These are phyloP conservation scores for Automeris io DNA, from an alignment of 2,888 invertebrate genomes.

Conservation along the genomic window DNA sequence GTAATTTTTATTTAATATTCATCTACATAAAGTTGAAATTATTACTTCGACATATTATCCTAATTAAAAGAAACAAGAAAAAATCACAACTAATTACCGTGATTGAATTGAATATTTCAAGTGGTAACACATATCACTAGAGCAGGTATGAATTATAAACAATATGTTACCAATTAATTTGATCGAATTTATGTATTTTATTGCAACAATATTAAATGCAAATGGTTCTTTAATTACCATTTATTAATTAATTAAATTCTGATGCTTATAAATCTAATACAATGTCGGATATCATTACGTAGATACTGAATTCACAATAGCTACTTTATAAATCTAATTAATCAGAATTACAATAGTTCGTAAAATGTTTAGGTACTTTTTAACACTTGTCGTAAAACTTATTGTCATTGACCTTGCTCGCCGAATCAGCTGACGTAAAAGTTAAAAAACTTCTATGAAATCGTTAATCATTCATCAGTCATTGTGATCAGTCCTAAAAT, in stretches of 20 bases:
- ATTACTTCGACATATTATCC: background rate
- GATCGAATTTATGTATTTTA: conserved; percentile 32
- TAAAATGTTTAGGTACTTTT: no score
- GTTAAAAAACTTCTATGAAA: no score
- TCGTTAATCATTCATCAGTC: no score
- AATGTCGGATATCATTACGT: background rate
- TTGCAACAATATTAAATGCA: conserved; percentile 30
- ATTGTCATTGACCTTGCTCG: no score
- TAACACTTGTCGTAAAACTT: no score
- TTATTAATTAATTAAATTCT: conserved; percentile 16
- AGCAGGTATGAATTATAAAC: conserved; percentile 2
- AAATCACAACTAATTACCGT: background rate
- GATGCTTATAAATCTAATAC: conserved; percentile 3
- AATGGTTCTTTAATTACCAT: conserved; percentile 28
- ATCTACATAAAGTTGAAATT: background rate
- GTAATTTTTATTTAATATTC: background rate
- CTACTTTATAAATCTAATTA: conserved; percentile 6
- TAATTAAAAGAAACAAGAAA: background rate
- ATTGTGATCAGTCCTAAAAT: no score
- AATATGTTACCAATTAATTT: conserved; percentile 26
- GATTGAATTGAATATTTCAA: background rate
- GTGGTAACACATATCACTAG: conserved; percentile 7
- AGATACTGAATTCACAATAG: conserved; percentile 4
- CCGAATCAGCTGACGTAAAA: no score
- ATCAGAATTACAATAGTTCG: conserved; percentile 1